phyloP scores from a whole-genome alignment of 2,797 vertebrate genomes.

The Thripadectes ignobilis region DNA sequence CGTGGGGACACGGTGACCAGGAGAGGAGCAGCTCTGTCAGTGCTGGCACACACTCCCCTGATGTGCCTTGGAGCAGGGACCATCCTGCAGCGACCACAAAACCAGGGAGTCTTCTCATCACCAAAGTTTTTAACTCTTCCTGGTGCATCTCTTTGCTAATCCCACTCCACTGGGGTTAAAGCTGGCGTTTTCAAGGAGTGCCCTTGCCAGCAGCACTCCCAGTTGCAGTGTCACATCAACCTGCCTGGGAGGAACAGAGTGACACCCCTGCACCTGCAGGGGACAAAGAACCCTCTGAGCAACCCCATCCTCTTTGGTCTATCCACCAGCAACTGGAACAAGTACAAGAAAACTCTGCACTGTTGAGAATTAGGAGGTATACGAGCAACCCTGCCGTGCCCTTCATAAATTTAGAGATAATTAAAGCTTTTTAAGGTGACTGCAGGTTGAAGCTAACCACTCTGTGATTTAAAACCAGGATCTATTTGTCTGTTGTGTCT shows the following conservation, averaged over 20 bases:
- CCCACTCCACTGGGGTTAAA: not conserved
- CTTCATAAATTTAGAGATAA: slow-evolving; percentile 34
- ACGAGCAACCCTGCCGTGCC: not conserved
- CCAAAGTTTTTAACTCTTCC: not conserved
- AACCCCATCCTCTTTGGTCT: not conserved
- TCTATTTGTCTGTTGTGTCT: not conserved
- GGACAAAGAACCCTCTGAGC: not conserved
- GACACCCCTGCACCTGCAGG: not conserved
- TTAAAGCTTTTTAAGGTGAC: slow-evolving; percentile 33
- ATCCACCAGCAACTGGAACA: not conserved
- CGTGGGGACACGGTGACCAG: not conserved
- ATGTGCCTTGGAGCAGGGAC: not conserved
- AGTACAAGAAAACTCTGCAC: not conserved
- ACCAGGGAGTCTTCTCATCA: not conserved
- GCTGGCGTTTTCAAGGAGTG: not conserved
- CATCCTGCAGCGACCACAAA: not conserved
- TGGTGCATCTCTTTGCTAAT: not conserved
- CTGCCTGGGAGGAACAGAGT: not conserved
- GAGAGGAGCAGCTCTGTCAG: not conserved
- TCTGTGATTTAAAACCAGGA: slow-evolving; percentile 22
- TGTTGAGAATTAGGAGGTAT: not conserved
- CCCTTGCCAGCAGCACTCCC: not conserved
- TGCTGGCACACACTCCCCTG: not conserved
- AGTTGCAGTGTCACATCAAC: not conserved
- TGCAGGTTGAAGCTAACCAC: not conserved